Conservation (phyloP, 2,113 vertebrate species). For the Anas platyrhynchos region DNA sequence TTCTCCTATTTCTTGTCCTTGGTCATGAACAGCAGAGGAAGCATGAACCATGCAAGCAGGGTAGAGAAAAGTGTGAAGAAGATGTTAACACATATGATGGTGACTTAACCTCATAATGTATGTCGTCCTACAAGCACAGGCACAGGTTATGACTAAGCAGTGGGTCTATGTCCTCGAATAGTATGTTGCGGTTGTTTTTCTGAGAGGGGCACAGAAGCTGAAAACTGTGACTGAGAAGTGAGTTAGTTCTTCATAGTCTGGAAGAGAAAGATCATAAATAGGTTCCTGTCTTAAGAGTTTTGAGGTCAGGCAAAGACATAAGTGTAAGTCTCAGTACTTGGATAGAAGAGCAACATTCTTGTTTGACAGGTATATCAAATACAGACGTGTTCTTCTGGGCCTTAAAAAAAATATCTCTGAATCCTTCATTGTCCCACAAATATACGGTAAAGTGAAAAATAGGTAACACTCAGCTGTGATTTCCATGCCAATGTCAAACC, state of each 20-base stretch:
- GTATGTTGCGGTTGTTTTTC: not conserved
- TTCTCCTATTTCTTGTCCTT: not conserved
- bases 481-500: not conserved
- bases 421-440: not conserved
- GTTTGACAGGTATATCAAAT: not conserved
- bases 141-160: not conserved
- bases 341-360: not conserved
- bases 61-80: not conserved
- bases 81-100: not conserved
- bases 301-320: not conserved
- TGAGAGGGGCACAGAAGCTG: not conserved
- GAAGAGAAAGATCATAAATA: not conserved
- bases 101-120: not conserved
- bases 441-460: not conserved
- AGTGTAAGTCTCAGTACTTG: not conserved
- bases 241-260: no score
- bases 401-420: not conserved
- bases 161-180: not conserved
- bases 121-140: not conserved
- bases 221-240: not conserved
- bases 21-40: not conserved
- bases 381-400: not conserved
- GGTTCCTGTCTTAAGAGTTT: not conserved
- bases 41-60: not conserved
- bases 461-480: not conserved